Base-by-base conservation (phyloP, 2,888 invertebrate genomes). In the Steinernema carpocapsae region DNA sequence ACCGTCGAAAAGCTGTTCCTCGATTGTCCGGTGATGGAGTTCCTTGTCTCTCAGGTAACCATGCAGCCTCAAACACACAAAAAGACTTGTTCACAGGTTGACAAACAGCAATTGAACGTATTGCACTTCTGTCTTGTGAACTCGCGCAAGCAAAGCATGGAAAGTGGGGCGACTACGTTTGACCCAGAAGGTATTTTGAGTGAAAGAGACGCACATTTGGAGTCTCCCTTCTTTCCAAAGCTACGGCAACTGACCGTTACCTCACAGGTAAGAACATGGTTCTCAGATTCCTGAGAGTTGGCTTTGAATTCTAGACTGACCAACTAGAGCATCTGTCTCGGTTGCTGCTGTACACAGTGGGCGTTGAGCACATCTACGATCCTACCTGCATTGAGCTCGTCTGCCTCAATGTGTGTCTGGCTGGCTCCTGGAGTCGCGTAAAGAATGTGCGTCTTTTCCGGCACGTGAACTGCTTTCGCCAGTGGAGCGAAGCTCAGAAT, bases 181-280 rank as follows among this genome's bases (percentile, higher is more conserved):
- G 72, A 71, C 73, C 22, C 71, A 72, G 43, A 73, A 71, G 24
- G 70, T 77, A 32, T 70, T 45, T 52, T 73, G 74, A n/a, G 43
- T 52, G 42, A 46, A 74, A 70, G 72, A 79, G 64, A 48, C 76
- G 2, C 70, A 71, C 32, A 48, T 22, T 45, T 72, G 26, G 32
- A 29, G 64, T 26, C 75, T 46, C 83, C 84, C 12, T 79, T 84
- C 73, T 84, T 84, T 71, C 81, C 82, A 6, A 74, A 78, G 0
- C 76, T 83, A 1, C 81, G 79, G 52, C 82, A 84, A 48, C 77
- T 83, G 29, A 83, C 83, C n/a, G 79, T 83, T 14, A 83, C 83
- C 4, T 80, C 82, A 17, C 78, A 82, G 76, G 83, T 83, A 72
- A 74, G 78, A 64, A 32, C 19, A 22, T 48, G 45, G 46, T 72